Percentiles rank a stretch among this genome's conserved stretches.
Conservation (phyloP, 2,113 vertebrate genomes). For the Furnarius figulus region DNA sequence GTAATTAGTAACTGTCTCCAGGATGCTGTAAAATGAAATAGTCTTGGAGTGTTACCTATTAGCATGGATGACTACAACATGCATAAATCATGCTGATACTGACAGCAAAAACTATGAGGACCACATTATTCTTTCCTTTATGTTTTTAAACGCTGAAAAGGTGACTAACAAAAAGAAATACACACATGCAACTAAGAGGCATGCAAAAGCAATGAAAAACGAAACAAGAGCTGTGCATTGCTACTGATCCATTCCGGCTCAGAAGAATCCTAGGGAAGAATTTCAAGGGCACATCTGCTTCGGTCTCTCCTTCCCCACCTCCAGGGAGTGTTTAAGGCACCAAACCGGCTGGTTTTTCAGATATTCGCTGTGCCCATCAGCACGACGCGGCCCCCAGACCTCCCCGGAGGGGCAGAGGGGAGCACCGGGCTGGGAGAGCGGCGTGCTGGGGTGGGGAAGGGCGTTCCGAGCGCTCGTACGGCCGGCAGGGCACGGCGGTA, state of each 20-base stretch:
- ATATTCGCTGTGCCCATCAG: rapidly evolving
- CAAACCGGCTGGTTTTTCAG: background rate
- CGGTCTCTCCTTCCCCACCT: background rate
- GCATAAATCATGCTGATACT: background rate
- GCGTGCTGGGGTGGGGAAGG: background rate
- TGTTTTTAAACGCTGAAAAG: background rate
- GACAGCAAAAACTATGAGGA: background rate
- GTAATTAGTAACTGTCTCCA: background rate
- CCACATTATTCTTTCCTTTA: background rate
- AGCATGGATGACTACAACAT: background rate
- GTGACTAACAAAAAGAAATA: background rate
- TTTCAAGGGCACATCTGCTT: background rate
- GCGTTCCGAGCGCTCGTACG: background rate
- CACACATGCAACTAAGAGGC: background rate
- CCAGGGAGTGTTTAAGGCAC: background rate
- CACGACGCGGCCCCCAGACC: background rate
- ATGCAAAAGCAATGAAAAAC: background rate
- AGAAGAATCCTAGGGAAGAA: background rate
- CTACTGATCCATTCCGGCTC: background rate
- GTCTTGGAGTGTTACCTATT: background rate
- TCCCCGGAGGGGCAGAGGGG: too few species aligned
- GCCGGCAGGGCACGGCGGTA: background rate
- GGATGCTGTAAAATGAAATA: background rate
- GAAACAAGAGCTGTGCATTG: background rate
- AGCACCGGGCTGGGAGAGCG: background rate